Conservation (phyloP, 2,888 invertebrate species). For the Oscheius sp. region DNA sequence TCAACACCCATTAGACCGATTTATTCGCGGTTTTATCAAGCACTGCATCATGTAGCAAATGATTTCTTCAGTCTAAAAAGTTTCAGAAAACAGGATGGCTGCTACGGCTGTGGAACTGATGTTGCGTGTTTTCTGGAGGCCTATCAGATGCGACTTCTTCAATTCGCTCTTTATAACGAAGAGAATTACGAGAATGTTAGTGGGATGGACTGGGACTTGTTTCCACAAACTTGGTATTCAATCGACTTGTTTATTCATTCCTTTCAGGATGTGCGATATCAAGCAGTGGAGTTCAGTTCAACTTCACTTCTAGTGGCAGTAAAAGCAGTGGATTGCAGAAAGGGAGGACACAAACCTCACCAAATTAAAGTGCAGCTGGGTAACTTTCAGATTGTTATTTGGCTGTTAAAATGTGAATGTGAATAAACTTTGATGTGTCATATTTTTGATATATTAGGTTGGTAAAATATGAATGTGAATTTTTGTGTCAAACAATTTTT, state of each 20-base stretch:
- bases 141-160: constrained; percentile 3
- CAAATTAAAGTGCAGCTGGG: too few relatives aligned
- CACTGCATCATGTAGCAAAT: constrained; percentile 3
- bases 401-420: too few relatives aligned
- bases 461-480: too few relatives aligned
- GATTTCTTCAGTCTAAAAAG: not conserved
- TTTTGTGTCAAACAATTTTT: too few relatives aligned
- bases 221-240: constrained; percentile 21
- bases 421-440: too few relatives aligned
- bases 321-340: too few relatives aligned
- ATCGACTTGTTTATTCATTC: too few relatives aligned
- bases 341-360: too few relatives aligned
- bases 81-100: not conserved
- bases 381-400: too few relatives aligned
- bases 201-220: constrained; percentile 24
- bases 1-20: constrained; percentile 1
- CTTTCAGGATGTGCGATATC: constrained; percentile 14
- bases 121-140: constrained; percentile 3
- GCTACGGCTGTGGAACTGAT: constrained; percentile 11
- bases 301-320: too few relatives aligned
- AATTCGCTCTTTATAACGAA: constrained; percentile 21
- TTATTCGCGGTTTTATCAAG: constrained; percentile 12
- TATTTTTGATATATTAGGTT: too few relatives aligned
- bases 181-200: constrained; percentile 14
- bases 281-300: constrained; percentile 16